These are phyloP conservation scores for Rhyacichthys aspro DNA, from an alignment of 2,797 vertebrate species.

Conservation along the genomic window DNA sequence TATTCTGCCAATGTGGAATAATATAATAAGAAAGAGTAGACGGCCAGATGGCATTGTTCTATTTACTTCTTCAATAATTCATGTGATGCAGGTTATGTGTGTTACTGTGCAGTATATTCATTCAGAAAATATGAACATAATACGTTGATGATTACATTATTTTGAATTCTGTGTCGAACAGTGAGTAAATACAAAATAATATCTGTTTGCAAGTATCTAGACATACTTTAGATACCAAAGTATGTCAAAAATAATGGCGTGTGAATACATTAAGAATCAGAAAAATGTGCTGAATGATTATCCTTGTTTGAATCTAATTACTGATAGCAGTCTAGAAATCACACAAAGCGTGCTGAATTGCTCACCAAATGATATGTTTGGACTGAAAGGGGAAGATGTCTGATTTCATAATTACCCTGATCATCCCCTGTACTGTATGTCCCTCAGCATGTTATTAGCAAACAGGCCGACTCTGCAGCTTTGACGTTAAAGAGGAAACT, in stretches of 20 bases:
- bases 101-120: too few relatives aligned
- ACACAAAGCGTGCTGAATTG: constrained; percentile 47
- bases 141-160: too few relatives aligned
- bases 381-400: constrained; percentile 68
- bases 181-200: too few relatives aligned
- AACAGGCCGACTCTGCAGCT: constrained; percentile 44
- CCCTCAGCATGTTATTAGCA: constrained; percentile 66
- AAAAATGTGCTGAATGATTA: constrained; percentile 27
- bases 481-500: constrained; percentile 35
- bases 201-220: too few relatives aligned
- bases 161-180: neutral
- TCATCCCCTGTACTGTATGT: constrained; percentile 61
- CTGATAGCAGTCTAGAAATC: constrained; percentile 34
- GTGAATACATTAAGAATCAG: constrained; percentile 13
- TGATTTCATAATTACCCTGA: constrained; percentile 76
- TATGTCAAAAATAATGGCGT: neutral
- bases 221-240: too few relatives aligned
- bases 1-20: neutral
- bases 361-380: constrained; percentile 74
- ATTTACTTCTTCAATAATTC: too few relatives aligned
- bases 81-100: too few relatives aligned
- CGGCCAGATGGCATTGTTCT: neutral
- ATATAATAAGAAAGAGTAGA: neutral
- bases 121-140: too few relatives aligned
- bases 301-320: constrained; percentile 35